phyloP scores from a whole-genome alignment of 1,140 invertebrate genomes.

The Argopecten irradians region DNA sequence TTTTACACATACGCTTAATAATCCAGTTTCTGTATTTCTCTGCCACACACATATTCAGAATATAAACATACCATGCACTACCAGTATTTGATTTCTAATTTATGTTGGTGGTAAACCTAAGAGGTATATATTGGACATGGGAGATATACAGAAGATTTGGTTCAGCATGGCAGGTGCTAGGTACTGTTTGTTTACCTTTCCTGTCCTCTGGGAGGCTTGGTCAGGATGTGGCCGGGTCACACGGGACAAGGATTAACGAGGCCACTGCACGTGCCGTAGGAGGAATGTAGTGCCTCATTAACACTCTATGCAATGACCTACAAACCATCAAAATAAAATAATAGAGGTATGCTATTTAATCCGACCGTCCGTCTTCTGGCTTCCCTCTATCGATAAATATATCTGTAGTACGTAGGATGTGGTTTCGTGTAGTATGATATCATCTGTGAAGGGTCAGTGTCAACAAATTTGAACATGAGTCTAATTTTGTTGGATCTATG shows the following conservation, averaged over 20 bases:
- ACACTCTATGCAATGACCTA: neutral
- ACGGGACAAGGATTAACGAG: conserved; percentile 13
- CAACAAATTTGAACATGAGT: too few relatives aligned
- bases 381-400: neutral
- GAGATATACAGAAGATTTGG: neutral
- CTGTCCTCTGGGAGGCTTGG: neutral
- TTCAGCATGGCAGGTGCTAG: neutral
- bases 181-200: neutral
- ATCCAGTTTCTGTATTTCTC: neutral
- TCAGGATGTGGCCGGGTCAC: conserved; percentile 19
- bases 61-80: neutral
- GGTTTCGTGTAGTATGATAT: neutral
- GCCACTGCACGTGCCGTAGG: neutral
- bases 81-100: neutral
- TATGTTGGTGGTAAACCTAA: neutral
- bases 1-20: too few relatives aligned
- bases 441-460: neutral
- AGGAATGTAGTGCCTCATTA: neutral
- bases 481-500: too few relatives aligned
- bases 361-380: neutral
- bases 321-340: conserved; percentile 15
- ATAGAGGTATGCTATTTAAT: neutral
- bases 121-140: neutral
- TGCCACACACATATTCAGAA: neutral
- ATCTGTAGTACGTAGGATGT: neutral